These are phyloP conservation scores for Plodia interpunctella DNA, from an alignment of 1,140 invertebrate species.

Conservation along the genomic window DNA sequence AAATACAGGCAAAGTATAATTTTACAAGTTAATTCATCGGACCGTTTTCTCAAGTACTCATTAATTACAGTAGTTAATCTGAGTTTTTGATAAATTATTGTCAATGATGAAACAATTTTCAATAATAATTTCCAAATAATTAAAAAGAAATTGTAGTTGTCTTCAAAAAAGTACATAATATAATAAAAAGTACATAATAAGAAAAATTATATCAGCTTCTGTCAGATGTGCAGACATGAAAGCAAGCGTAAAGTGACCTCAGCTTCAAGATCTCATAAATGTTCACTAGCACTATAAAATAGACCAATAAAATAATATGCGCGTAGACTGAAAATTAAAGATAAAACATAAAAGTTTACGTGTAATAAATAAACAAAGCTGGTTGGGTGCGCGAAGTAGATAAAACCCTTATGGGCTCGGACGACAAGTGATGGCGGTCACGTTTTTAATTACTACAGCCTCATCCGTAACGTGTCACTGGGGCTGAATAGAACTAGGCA, in stretches of 20 bases:
- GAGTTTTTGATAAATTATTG: no score
- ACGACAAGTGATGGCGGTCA: constrained; percentile 72
- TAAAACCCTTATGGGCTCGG: constrained; percentile 56
- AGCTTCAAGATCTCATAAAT: constrained; percentile 46
- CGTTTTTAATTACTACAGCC: constrained; percentile 69
- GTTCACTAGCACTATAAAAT: constrained; percentile 47
- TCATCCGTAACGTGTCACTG: constrained; percentile 57
- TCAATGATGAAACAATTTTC: no score
- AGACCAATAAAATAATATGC: constrained; percentile 36
- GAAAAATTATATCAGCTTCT: no score
- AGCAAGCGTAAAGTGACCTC: background rate
- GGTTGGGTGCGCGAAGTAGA: constrained; percentile 51
- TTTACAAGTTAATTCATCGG: no score
- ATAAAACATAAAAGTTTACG: constrained; percentile 43
- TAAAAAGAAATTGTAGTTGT: no score
- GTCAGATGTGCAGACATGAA: background rate
- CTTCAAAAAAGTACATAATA: no score
- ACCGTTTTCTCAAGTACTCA: no score
- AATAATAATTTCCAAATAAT: no score
- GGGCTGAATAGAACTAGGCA: constrained; percentile 20
- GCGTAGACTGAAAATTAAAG: constrained; percentile 18
- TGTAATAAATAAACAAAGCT: constrained; percentile 55
- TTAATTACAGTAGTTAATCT: no score
- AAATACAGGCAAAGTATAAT: no score
- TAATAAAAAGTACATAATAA: no score